Evolutionary conservation across 2,888 invertebrate species (phyloP).

Genomic region (Sinelater perroti): DNA sequence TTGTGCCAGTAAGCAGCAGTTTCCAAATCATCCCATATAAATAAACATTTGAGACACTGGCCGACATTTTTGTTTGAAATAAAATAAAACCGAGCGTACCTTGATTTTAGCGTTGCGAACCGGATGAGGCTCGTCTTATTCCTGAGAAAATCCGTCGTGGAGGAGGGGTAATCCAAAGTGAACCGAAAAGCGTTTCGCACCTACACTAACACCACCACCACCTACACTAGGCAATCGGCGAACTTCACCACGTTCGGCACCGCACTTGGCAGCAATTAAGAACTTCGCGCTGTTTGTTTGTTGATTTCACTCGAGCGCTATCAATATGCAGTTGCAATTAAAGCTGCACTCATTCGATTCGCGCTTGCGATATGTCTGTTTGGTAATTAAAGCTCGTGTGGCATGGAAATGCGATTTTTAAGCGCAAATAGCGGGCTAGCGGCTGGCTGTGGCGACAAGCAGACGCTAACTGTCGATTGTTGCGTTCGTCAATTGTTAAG

Average conservation of each 20-base stretch:
- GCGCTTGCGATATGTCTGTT: too few species aligned
- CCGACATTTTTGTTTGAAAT: too few species aligned
- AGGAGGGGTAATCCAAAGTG: slow-evolving; percentile 26
- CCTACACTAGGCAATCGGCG: not conserved
- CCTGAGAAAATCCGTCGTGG: slow-evolving; percentile 37
- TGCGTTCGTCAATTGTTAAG: too few species aligned
- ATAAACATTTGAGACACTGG: too few species aligned
- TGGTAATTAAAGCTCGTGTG: too few species aligned
- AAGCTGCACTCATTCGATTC: slow-evolving; percentile 3
- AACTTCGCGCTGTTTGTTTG: not conserved
- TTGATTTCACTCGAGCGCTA: too few species aligned
- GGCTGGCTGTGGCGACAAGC: not conserved
- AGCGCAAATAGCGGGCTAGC: too few species aligned
- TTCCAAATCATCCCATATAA: too few species aligned
- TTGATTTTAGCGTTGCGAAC: slow-evolving; percentile 42
- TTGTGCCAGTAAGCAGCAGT: too few species aligned
- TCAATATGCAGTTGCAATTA: too few species aligned
- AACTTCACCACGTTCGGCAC: not conserved
- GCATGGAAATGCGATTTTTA: too few species aligned
- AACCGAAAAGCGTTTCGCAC: slow-evolving; percentile 11
- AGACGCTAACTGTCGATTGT: not conserved
- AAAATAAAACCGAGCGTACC: slow-evolving; percentile 30
- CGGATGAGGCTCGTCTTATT: slow-evolving; percentile 36
- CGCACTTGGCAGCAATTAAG: not conserved
- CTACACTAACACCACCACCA: slow-evolving; percentile 8